Conservation (phyloP, 2,888 invertebrate species). For the Proisotoma minuta region DNA sequence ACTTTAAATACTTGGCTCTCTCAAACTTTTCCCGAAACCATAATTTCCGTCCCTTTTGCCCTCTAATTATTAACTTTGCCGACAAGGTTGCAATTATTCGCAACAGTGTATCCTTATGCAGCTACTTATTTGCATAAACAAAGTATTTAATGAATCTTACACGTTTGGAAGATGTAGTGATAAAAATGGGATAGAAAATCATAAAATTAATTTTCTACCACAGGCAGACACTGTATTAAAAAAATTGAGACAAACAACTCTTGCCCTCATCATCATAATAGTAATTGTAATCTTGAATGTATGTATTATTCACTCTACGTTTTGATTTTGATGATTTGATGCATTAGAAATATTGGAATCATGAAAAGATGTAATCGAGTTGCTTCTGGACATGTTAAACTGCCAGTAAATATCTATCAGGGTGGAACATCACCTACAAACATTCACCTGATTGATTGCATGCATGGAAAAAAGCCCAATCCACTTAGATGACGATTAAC, state of each 20-base stretch:
- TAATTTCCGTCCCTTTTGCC: constrained; percentile 10
- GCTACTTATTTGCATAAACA: constrained; percentile 12
- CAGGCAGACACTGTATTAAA: background rate
- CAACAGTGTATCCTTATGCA: constrained; percentile 2
- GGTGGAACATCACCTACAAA: background rate
- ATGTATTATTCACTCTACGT: background rate
- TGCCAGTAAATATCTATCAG: background rate
- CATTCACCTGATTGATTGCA: constrained; percentile 4
- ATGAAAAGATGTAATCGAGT: background rate
- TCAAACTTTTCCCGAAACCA: constrained; percentile 8
- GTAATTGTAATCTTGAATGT: background rate
- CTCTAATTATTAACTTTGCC: constrained; percentile 12
- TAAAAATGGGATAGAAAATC: background rate
- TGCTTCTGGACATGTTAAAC: background rate
- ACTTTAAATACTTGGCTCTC: constrained; percentile 8
- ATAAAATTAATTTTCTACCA: constrained; percentile 3
- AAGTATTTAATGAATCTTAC: background rate
- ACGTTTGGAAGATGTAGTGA: background rate
- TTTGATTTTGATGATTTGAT: background rate
- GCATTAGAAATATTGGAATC: background rate
- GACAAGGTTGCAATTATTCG: constrained; percentile 13
- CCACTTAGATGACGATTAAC: background rate
- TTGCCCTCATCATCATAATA: background rate
- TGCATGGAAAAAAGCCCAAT: background rate
- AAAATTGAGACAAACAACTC: background rate